Percentiles rank a stretch among this genome's conserved stretches.
Evolutionary conservation across 2,888 invertebrate species (phyloP).

Genomic region (Drosophila longiperda): DNA sequence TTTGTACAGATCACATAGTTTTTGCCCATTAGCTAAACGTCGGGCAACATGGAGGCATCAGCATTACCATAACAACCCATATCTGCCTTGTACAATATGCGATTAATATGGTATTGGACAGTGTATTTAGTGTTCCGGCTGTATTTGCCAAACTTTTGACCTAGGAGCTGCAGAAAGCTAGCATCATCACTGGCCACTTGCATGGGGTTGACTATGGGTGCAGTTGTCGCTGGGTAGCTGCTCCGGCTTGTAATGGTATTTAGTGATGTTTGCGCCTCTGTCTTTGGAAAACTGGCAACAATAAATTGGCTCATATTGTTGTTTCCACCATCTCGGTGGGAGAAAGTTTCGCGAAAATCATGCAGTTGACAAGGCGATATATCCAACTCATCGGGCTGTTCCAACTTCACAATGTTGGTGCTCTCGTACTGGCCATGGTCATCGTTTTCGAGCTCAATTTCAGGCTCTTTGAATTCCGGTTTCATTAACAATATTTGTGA

Average conservation of each 20-base stretch:
- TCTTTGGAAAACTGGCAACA: constrained; percentile 7
- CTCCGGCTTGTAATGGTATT: background rate
- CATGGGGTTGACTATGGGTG: background rate
- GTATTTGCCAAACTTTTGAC: constrained; percentile 56
- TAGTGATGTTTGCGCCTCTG: background rate
- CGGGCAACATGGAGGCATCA: constrained; percentile 32
- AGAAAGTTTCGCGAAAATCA: constrained; percentile 3
- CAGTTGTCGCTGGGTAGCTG: background rate
- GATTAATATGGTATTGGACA: constrained; percentile 60
- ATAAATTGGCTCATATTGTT: constrained; percentile 24
- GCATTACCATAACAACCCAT: constrained; percentile 57
- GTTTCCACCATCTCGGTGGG: constrained; percentile 4
- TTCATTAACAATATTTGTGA: constrained; percentile 47
- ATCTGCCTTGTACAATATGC: constrained; percentile 61
- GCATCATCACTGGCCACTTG: constrained; percentile 37
- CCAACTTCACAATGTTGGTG: constrained; percentile 45
- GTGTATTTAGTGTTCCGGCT: constrained; percentile 48
- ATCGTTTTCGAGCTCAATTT: constrained; percentile 11
- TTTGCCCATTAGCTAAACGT: background rate
- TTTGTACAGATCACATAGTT: background rate
- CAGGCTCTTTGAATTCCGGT: constrained; percentile 30
- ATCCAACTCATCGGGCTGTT: constrained; percentile 34
- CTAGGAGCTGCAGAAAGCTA: constrained; percentile 52
- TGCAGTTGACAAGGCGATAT: constrained; percentile 2
- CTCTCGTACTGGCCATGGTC: constrained; percentile 34